Evolutionary conservation across 2,113 vertebrate species (phyloP).

Genomic region (Gallinago jamesoni): DNA sequence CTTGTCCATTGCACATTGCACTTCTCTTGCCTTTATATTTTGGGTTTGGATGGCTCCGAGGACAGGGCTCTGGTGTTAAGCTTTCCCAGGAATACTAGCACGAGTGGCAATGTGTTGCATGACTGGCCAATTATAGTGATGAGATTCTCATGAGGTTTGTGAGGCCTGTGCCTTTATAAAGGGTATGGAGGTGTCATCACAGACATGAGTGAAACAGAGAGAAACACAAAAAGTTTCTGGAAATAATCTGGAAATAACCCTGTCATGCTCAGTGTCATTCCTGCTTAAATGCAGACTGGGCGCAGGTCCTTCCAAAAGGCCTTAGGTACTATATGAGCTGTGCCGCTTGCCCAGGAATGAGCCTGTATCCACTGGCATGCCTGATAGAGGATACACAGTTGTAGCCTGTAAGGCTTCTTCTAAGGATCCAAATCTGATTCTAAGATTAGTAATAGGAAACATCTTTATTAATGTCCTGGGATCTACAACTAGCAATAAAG

Average conservation of each 20-base stretch:
- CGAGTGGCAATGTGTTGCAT: neutral
- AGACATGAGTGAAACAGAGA: neutral
- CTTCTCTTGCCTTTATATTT: neutral
- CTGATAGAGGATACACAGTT: neutral
- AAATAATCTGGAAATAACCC: too few species aligned
- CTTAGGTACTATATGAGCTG: neutral
- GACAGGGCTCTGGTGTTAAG: neutral
- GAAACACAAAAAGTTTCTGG: neutral
- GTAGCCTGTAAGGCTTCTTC: neutral
- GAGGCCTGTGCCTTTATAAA: neutral
- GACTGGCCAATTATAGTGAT: neutral
- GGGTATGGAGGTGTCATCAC: neutral
- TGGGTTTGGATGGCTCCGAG: neutral
- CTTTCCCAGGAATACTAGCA: neutral
- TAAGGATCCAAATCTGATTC: neutral
- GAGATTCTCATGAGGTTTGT: neutral
- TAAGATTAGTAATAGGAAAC: neutral
- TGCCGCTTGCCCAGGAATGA: neutral
- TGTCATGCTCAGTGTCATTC: neutral
- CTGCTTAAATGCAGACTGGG: neutral
- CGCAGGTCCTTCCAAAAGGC: neutral
- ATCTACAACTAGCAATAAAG: neutral
- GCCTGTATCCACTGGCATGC: neutral
- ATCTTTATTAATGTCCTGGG: neutral
- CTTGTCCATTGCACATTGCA: accelerated